These are phyloP conservation scores for Rhodophaea formosa DNA, from an alignment of 2,888 invertebrate genomes.

Conservation along the genomic window DNA sequence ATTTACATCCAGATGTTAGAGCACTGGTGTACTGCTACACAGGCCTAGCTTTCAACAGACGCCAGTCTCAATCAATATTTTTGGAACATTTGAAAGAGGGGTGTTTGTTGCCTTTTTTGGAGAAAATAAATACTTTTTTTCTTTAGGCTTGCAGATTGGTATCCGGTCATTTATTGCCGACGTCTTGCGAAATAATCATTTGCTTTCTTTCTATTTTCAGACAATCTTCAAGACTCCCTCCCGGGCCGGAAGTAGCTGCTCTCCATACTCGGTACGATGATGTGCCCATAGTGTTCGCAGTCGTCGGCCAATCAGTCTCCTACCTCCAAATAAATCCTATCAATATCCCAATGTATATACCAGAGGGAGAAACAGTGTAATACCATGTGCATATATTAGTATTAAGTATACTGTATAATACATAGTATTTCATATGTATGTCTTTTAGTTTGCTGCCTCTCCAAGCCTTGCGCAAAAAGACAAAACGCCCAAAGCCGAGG, in stretches of 20 bases:
- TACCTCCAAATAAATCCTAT: slow-evolving; percentile 66
- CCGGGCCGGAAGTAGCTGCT: slow-evolving; percentile 46
- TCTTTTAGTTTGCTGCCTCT: not conserved
- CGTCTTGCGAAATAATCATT: not conserved
- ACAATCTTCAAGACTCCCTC: slow-evolving; percentile 49
- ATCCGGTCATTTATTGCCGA: too few relatives aligned
- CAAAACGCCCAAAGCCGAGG: too few relatives aligned
- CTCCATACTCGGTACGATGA: slow-evolving; percentile 54
- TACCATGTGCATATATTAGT: not conserved
- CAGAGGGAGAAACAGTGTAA: slow-evolving; percentile 28
- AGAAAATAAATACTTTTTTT: too few relatives aligned
- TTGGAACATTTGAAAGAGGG: too few relatives aligned
- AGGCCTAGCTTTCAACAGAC: too few relatives aligned
- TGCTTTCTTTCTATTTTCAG: slow-evolving; percentile 58
- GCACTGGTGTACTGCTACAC: too few relatives aligned
- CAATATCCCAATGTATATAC: slow-evolving; percentile 55
- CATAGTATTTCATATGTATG: not conserved
- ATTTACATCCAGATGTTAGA: too few relatives aligned
- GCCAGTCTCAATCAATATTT: too few relatives aligned
- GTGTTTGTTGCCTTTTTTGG: too few relatives aligned
- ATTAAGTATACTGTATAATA: slow-evolving; percentile 26
- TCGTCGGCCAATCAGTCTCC: slow-evolving; percentile 66
- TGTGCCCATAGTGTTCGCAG: slow-evolving; percentile 63
- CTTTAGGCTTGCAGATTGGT: too few relatives aligned
- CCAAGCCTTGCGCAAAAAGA: too few relatives aligned